Evolutionary conservation across 92 coral and sea anemone species (phyloP), one percentile per base, ranked within the genome.

Genomic region (Galaxea fascicularis): DNA sequence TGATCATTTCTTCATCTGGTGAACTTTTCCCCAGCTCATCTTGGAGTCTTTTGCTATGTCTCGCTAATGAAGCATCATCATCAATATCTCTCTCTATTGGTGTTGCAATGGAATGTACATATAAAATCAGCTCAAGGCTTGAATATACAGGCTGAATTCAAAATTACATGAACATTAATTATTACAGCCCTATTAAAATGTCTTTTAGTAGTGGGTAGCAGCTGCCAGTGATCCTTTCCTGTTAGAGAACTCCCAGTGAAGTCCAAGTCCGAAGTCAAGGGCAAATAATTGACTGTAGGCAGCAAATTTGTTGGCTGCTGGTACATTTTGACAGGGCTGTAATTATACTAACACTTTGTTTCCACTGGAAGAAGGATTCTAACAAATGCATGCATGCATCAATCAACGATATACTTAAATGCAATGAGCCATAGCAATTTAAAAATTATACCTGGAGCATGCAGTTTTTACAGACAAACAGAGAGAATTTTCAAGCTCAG

Each of bases 11-110:
- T 30, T 54, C 18, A 58, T 75, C 20, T 35, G 67, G 67, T 0
- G 67, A 54, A 75, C 49, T 28, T 57, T 75, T 75, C 1, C 51
- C 29, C 30, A 27, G 18, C 20, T 75, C 80, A 5, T 75, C 80
- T 31, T 74, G 76, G 31, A 71, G 76, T 22, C 76, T 21, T 53
- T 46, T 71, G n/a, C 63, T 74, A 46, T 75, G 80, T 41, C 80
- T 75, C 27, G 47, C 51, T 41, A 75, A 11, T 28, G 66, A 30
- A 3, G 68, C 51, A 25, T 75, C 16, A 52, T 56, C 80, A 52
- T 56, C 80, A 29, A 54, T 53, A 75, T 27, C 67, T 57, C 49
- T 26, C 49, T 54, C 22, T 56, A 20, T 20, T 56, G 24, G 80
- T 54, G 67, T 74, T 74, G 3, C 66, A 52, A 18, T 29, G 8